These are phyloP conservation scores for Dasypus novemcinctus DNA, from an alignment of 2,113 vertebrate genomes.

Conservation along the genomic window DNA sequence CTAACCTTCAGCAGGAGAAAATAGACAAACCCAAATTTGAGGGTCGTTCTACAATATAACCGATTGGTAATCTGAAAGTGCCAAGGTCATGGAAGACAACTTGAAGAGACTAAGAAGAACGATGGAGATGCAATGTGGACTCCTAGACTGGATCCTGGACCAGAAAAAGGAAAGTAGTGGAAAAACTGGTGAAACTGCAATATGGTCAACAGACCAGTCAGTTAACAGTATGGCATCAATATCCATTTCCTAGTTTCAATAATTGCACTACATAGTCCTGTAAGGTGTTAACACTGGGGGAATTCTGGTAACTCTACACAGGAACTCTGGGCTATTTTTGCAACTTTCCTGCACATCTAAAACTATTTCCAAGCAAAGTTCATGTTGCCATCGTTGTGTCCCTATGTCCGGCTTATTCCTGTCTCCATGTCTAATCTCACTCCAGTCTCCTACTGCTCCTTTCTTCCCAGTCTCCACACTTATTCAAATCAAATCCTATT, in stretches of 20 bases:
- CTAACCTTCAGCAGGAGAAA: neutral
- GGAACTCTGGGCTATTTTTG: neutral
- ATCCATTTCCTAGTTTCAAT: neutral
- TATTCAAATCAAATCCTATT: neutral
- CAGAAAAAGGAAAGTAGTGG: neutral
- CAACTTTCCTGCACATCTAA: neutral
- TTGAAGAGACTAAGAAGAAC: neutral
- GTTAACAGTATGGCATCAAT: neutral
- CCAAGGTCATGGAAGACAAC: neutral
- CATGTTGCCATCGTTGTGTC: neutral
- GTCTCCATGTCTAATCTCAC: too few species aligned
- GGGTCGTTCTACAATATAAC: neutral
- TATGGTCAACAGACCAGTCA: neutral
- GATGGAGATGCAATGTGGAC: neutral
- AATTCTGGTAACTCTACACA: neutral
- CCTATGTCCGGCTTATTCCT: too few species aligned
- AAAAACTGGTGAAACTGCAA: neutral
- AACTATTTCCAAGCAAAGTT: neutral
- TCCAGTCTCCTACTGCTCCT: rapidly evolving
- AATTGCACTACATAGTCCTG: neutral
- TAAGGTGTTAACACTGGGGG: neutral
- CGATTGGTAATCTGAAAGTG: neutral
- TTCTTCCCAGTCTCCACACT: neutral
- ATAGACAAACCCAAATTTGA: neutral
- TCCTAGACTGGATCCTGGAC: neutral